phyloP scores from a whole-genome alignment of 1,140 invertebrate genomes.

The Theocolax elegans region DNA sequence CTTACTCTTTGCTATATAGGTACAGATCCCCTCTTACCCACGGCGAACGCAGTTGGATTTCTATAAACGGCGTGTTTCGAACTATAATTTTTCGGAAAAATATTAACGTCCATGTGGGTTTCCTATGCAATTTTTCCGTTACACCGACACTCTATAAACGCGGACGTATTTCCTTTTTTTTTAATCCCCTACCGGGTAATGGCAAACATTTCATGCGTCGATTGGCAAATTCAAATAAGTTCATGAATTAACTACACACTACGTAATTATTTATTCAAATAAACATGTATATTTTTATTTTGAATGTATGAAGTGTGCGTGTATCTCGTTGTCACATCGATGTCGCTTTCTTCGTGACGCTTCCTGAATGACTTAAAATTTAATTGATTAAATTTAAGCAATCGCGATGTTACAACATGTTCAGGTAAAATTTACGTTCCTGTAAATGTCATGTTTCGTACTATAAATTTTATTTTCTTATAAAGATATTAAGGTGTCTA shows the following conservation, averaged over 20 bases:
- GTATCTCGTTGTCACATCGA: neutral
- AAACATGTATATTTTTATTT: slow-evolving; percentile 21
- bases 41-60: neutral
- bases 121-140: slow-evolving; percentile 30
- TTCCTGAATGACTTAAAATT: slow-evolving; percentile 32
- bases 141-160: neutral
- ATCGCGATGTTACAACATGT: slow-evolving; percentile 14
- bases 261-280: slow-evolving; percentile 26
- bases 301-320: slow-evolving; percentile 1
- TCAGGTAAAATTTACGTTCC: slow-evolving; percentile 21
- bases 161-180: neutral
- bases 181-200: too few species aligned
- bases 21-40: too few species aligned
- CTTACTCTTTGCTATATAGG: neutral
- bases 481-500: neutral
- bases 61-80: slow-evolving; percentile 2
- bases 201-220: slow-evolving; percentile 20
- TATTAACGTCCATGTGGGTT: slow-evolving; percentile 9
- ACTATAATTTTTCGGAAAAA: slow-evolving; percentile 33
- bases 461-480: neutral
- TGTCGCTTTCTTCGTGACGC: neutral
- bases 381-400: slow-evolving; percentile 5
- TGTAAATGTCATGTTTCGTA: neutral
- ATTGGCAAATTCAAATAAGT: slow-evolving; percentile 13
- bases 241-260: slow-evolving; percentile 19